A percentile compares a stretch with the other conserved stretches of the same genome.
phyloP scores from a whole-genome alignment of 2,888 invertebrate genomes.

The Agrypnus murinus region DNA sequence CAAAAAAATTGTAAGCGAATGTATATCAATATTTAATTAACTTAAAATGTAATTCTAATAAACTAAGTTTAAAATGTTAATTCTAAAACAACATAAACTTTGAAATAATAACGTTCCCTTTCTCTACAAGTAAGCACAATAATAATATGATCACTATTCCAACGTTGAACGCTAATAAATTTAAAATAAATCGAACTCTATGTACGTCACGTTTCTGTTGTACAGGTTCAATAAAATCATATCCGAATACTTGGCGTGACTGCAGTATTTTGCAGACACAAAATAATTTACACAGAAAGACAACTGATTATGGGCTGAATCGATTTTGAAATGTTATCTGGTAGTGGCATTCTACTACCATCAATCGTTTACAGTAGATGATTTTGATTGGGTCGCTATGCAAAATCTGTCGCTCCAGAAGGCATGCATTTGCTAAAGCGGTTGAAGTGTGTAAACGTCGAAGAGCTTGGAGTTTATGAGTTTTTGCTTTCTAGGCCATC shows the following conservation, averaged over 20 bases:
- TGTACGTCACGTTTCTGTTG: too few species aligned
- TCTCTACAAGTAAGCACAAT: too few species aligned
- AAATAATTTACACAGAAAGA: conserved; percentile 19
- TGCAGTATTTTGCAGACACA: conserved; percentile 12
- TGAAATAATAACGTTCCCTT: too few species aligned
- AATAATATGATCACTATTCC: too few species aligned
- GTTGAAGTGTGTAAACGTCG: conserved; percentile 33
- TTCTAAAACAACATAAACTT: too few species aligned
- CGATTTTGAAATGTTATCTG: conserved; percentile 43
- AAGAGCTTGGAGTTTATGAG: conserved; percentile 33
- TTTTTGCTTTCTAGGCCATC: conserved; percentile 34
- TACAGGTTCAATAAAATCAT: too few species aligned
- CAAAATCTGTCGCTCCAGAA: conserved; percentile 40
- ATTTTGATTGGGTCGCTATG: conserved; percentile 47
- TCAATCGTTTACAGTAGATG: conserved; percentile 50
- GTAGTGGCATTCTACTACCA: conserved; percentile 39
- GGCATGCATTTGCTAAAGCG: conserved; percentile 27
- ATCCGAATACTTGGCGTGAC: neutral
- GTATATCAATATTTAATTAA: too few species aligned
- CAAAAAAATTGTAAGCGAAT: too few species aligned
- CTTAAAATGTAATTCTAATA: too few species aligned
- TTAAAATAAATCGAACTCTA: too few species aligned
- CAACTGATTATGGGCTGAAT: conserved; percentile 21
- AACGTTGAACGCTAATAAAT: too few species aligned
- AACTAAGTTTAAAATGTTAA: too few species aligned